A percentile compares a stretch with the other conserved stretches of the same genome.
Evolutionary conservation across 2,888 invertebrate species (phyloP).

Genomic region (Dione vanillae): DNA sequence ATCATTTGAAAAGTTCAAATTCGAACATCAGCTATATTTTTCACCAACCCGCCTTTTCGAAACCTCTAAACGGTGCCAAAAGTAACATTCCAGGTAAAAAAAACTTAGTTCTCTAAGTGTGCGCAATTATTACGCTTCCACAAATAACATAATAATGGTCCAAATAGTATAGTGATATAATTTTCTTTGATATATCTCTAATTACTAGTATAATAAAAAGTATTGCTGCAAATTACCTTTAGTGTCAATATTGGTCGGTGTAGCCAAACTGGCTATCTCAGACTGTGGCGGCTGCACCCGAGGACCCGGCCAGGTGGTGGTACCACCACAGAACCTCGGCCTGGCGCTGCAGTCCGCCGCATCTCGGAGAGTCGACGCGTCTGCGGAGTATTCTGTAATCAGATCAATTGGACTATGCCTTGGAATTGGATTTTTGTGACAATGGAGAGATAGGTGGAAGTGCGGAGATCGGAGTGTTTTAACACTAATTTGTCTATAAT

Average conservation of each 20-base stretch:
- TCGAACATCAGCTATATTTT: no score
- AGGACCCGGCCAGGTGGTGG: slow-evolving; percentile 83
- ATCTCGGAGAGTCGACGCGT: slow-evolving; percentile 77
- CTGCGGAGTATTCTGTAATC: slow-evolving; percentile 75
- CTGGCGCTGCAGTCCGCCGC: slow-evolving; percentile 81
- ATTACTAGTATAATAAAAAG: not conserved
- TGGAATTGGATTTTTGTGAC: not conserved
- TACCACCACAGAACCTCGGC: slow-evolving; percentile 84
- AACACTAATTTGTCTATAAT: not conserved
- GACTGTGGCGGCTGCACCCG: slow-evolving; percentile 76
- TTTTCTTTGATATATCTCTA: not conserved
- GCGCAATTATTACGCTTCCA: no score
- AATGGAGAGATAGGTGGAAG: not conserved
- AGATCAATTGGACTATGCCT: slow-evolving; percentile 41
- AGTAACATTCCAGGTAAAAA: no score
- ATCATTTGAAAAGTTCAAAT: no score
- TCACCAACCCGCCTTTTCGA: no score
- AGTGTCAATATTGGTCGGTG: slow-evolving; percentile 76
- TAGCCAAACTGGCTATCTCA: slow-evolving; percentile 72
- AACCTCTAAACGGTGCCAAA: no score
- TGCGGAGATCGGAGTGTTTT: not conserved
- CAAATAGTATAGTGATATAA: no score
- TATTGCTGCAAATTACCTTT: slow-evolving; percentile 66
- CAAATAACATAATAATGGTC: no score
- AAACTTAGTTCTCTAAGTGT: no score